Percentiles rank a stretch among this genome's conserved stretches.
Conservation (phyloP, 2,113 vertebrate species). For the Alligator mississippiensis region DNA sequence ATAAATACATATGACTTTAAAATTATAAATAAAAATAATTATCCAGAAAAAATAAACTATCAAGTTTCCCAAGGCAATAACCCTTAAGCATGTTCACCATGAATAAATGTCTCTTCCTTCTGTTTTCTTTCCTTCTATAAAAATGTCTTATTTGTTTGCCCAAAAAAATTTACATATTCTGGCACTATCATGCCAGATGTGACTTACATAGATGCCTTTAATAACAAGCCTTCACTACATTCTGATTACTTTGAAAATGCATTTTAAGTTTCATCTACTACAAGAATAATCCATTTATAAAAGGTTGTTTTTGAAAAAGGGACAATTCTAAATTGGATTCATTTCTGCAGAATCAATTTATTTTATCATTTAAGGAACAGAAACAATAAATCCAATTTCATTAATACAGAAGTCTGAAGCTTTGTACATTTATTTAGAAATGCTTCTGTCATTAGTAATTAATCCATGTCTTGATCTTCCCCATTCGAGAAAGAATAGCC, state of each 20-base stretch:
- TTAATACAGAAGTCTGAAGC: too few relatives aligned
- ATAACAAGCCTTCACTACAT: background rate
- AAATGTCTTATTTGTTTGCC: background rate
- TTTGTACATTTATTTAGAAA: too few relatives aligned
- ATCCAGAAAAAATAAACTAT: background rate
- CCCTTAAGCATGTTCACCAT: background rate
- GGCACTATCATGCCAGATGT: background rate
- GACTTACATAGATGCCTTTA: background rate
- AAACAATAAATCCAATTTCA: too few relatives aligned
- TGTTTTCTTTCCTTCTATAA: background rate
- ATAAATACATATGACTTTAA: background rate
- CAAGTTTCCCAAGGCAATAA: background rate
- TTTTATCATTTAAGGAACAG: too few relatives aligned
- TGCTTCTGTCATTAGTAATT: too few relatives aligned
- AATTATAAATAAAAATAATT: background rate
- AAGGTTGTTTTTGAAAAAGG: too few relatives aligned
- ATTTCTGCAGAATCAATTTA: too few relatives aligned
- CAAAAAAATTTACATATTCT: background rate
- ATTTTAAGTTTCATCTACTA: background rate
- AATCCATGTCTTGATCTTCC: too few relatives aligned
- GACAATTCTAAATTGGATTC: too few relatives aligned
- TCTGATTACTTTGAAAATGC: background rate
- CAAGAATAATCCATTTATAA: too few relatives aligned
- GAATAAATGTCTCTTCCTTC: background rate
- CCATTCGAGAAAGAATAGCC: too few relatives aligned